Evolutionary conservation across 2,113 vertebrate genomes (phyloP), one percentile per base, ranked within the genome.

Genomic region (Chaetorhynchus papuensis): DNA sequence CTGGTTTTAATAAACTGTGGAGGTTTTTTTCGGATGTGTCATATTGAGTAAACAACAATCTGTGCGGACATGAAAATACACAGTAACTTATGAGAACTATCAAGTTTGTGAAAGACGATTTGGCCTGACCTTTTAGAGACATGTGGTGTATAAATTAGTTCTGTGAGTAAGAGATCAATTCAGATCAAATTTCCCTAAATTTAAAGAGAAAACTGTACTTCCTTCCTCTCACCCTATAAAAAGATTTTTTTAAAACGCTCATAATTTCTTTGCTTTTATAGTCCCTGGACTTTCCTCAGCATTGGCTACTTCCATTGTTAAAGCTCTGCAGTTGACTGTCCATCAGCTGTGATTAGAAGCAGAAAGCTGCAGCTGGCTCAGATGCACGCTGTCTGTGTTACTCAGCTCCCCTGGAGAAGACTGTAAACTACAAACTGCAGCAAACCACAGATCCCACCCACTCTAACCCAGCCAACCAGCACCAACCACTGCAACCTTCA

Each of bases 301-400:
- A 37, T 45, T 77, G 76, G 52, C 86, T 93, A 70, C 76, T 84
- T 91, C 65, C 49, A 64, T 23, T 61, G 77, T 93, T 52, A 87
- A 82, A 92, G 68, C 65, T 82, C 69, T 79, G 89, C 81, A 87
- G 83, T 79, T 91, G 91, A 81, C 22, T 75, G 72, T 69, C 91
- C 91, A 87, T 89, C 91, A 94, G 83, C 83, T 82, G 56, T 87
- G 91, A 97, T 94, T 79, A 95, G 91, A 91, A 95, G 89, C 95
- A 97, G 91, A 89, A 82, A 71, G 61, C 65, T 87, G 45, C 39
- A 33, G 75, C 81, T 84, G 92, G 54, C 85, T 96, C 53, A 57
- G 88, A 77, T 37, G 47, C 47, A 56, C 0, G 0, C 20, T 26
- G 31, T 22, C 79, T 50, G 41, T 45, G 42, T 84, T 59, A 50